Base-by-base conservation (phyloP, 2,113 vertebrate species). In the Pseudorectes ferrugineus region DNA sequence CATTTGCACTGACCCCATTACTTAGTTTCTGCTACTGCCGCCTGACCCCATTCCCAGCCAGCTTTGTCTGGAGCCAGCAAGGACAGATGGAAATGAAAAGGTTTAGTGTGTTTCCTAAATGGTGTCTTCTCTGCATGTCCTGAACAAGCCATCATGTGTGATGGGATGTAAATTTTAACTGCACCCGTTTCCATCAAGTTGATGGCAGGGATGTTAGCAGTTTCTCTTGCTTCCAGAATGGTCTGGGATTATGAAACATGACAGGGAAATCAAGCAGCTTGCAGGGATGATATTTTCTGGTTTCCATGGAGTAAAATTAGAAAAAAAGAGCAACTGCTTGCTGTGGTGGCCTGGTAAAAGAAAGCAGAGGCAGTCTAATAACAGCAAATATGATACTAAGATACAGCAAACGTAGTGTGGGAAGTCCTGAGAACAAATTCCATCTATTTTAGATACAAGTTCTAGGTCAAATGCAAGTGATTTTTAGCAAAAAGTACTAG, bases 261-360 rank as follows among this genome's bases (percentile, higher is more conserved):
- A 70, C 22, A 12, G 58, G 51, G 15, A 94, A 90, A 85, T 55
- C 38, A 77, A 77, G 66, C 66, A 91, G 22, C 79, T 90, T 96
- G 72, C 40, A 70, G 45, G 42, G 43, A 58, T 66, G 51, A 38
- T 86, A 19, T 76, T 95, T 92, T 59, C 76, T 92, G 55, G 92
- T 95, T 94, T 92, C 85, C 66, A 71, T 82, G 75, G 81, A 89
- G 77, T 78, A 92, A 91, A 94, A 93, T 91, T 26, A 91, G 84
- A 91, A 82, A 72, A 92, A 96, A 95, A 92, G 94, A 93, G 74
- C 82, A 95, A 89, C 24, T 65, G 54, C 88, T 93, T 90, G 59
- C 82, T 81, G 40, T 75, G 61, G 66, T 96, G 70, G 73, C 61
- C 78, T 79, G 45, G 28, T 46, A 83, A 33, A 92, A 72, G 82